A percentile compares a stretch with the other conserved stretches of the same genome.
Evolutionary conservation across 2,888 invertebrate genomes (phyloP).

Genomic region (Phytoseiulus persimilis): DNA sequence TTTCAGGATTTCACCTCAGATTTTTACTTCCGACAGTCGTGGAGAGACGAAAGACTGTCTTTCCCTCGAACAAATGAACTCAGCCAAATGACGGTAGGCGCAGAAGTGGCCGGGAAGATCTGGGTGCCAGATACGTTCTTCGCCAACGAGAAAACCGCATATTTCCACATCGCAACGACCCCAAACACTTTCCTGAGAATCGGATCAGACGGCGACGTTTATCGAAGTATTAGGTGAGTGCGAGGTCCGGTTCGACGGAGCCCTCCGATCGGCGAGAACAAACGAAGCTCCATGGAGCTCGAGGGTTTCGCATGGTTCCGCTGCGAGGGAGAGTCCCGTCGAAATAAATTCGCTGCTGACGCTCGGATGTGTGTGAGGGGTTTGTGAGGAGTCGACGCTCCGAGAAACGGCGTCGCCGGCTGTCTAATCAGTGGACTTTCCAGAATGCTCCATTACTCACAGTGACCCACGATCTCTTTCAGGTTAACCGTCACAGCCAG

Average conservation of each 20-base stretch:
- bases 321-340: background rate
- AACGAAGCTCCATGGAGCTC: no score
- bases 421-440: background rate
- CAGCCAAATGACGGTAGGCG: conserved; percentile 82
- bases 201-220: conserved; percentile 85
- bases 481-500: conserved; percentile 89
- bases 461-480: conserved; percentile 45
- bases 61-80: conserved; percentile 81
- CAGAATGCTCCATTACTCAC: background rate
- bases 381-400: background rate
- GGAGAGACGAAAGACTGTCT: conserved; percentile 90
- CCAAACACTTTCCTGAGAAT: conserved; percentile 98
- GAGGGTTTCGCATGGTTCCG: background rate
- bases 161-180: conserved; percentile 98
- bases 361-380: background rate
- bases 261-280: no score
- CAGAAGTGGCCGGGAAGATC: conserved; percentile 91
- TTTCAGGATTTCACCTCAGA: conserved; percentile 87
- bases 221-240: conserved; percentile 83
- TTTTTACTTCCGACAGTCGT: conserved; percentile 98
- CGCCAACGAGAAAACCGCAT: conserved; percentile 99
- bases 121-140: conserved; percentile 99
- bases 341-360: background rate
- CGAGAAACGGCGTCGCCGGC: background rate
- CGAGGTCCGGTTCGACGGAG: no score